Conservation (phyloP, 2,113 vertebrate genomes). For the Gallinago paraguaiae region DNA sequence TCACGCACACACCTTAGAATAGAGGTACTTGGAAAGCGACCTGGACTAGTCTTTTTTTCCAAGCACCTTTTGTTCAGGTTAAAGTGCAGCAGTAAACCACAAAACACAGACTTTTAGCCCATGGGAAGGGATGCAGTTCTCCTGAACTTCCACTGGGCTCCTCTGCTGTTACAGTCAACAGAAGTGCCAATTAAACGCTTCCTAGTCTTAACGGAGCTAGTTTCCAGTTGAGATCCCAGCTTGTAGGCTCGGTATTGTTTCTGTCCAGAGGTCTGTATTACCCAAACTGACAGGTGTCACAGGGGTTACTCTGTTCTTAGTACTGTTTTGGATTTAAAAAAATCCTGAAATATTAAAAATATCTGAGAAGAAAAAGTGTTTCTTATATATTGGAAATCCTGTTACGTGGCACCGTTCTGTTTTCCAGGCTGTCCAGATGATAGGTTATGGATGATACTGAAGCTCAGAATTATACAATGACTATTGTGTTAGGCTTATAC, state of each 20-base stretch:
- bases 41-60: background rate
- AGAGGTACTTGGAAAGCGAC: background rate
- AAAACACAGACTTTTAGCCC: background rate
- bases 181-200: background rate
- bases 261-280: conserved; percentile 37
- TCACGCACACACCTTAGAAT: background rate
- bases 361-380: conserved; percentile 14
- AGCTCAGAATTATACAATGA: background rate
- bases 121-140: conserved; percentile 18
- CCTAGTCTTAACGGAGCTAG: conserved; percentile 25
- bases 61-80: background rate
- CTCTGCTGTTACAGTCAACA: conserved; percentile 58
- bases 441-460: background rate
- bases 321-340: background rate
- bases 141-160: conserved; percentile 43
- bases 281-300: conserved; percentile 46
- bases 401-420: background rate
- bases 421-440: conserved; percentile 1
- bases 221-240: conserved; percentile 1
- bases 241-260: conserved; percentile 23
- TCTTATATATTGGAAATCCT: background rate
- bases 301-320: background rate
- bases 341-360: conserved; percentile 40
- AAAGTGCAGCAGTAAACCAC: background rate
- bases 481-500: conserved; percentile 8